Conservation (phyloP, 2,888 invertebrate genomes). For the Lithophane leautieri region DNA sequence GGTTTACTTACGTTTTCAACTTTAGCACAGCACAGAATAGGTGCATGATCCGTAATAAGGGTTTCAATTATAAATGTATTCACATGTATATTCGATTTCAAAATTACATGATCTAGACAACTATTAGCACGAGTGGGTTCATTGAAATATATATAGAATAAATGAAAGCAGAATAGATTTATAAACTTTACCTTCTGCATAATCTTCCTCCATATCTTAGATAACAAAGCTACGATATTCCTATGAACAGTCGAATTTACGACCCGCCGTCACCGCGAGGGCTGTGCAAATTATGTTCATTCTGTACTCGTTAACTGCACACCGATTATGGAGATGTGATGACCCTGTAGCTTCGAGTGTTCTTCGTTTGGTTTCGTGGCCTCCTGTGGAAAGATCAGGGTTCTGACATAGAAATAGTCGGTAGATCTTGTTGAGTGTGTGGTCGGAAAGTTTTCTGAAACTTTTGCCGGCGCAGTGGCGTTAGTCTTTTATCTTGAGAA, state of each 20-base stretch:
- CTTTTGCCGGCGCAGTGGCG: background rate
- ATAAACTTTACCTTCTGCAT: slow-evolving; percentile 24
- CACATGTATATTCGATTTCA: too few species aligned
- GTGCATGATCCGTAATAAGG: too few species aligned
- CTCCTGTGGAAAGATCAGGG: background rate
- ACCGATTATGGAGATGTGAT: slow-evolving; percentile 28
- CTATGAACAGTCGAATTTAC: slow-evolving; percentile 9
- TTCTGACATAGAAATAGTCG: background rate
- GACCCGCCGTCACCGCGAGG: slow-evolving; percentile 3
- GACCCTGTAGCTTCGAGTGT: background rate
- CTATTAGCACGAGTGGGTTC: too few species aligned
- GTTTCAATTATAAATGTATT: too few species aligned
- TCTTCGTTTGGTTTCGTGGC: background rate
- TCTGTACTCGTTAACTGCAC: slow-evolving; percentile 26
- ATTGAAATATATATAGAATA: too few species aligned
- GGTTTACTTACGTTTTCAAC: too few species aligned
- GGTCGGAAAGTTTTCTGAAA: background rate
- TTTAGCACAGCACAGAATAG: too few species aligned
- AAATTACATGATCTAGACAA: too few species aligned
- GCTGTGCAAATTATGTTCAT: slow-evolving; percentile 19
- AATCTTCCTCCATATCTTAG: background rate
- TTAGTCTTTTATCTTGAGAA: background rate
- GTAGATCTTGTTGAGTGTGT: background rate
- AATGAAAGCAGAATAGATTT: background rate
- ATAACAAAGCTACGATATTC: background rate